A percentile compares a stretch with the other conserved stretches of the same genome.
phyloP scores from a whole-genome alignment of 2,797 vertebrate species.

The Bucorvus abyssinicus region DNA sequence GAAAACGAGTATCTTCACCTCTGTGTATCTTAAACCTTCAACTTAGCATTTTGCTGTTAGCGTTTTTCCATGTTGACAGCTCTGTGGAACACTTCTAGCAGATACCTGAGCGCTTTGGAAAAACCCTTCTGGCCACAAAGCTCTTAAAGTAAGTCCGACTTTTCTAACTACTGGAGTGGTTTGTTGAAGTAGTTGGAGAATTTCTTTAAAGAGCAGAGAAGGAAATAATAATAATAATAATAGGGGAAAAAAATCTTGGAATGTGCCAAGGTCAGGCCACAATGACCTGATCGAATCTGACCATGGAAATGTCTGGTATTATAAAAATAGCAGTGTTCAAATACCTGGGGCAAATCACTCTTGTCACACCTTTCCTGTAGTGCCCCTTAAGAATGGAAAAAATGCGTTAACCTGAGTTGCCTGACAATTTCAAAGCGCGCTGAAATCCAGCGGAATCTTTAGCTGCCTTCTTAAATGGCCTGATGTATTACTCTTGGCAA shows the following conservation, averaged over 20 bases:
- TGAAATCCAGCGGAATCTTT: background rate
- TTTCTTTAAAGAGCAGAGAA: conserved; percentile 14
- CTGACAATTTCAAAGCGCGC: background rate
- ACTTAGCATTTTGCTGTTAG: conserved; percentile 33
- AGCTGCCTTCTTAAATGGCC: background rate
- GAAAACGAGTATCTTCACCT: conserved; percentile 4
- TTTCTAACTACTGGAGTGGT: background rate
- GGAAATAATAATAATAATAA: background rate
- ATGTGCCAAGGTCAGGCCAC: background rate
- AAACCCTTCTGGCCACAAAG: conserved; percentile 39
- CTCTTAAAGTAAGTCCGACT: background rate
- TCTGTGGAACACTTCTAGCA: background rate
- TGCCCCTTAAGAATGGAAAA: conserved; percentile 26
- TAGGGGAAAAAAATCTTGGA: background rate
- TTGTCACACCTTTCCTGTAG: background rate
- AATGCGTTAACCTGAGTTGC: background rate
- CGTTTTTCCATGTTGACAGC: conserved; percentile 56
- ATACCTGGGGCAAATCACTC: conserved; percentile 2
- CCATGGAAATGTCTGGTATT: background rate
- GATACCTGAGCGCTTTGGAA: conserved; percentile 33
- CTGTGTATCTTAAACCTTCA: conserved; percentile 17
- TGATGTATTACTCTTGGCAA: background rate
- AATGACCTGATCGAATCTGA: background rate
- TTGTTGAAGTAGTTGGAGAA: background rate
- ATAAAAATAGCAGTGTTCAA: background rate